Evolutionary conservation across 2,888 invertebrate genomes (phyloP).

Genomic region (Euproctis similis): DNA sequence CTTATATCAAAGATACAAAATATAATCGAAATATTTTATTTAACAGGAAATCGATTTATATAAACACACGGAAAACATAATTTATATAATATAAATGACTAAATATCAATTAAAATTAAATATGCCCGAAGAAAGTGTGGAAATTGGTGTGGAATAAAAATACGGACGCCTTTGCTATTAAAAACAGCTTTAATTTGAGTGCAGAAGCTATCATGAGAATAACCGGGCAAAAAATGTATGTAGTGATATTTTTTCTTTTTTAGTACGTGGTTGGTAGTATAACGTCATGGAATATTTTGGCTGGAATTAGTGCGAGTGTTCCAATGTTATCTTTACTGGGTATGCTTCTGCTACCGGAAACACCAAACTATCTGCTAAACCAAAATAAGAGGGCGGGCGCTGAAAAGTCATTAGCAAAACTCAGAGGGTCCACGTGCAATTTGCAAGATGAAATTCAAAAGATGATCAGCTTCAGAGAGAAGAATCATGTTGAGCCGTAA

Average conservation of each 20-base stretch:
- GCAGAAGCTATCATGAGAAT: too few relatives aligned
- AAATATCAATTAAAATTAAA: too few relatives aligned
- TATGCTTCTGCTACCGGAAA: conserved; percentile 81
- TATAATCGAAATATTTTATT: too few relatives aligned
- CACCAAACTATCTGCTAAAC: conserved; percentile 82
- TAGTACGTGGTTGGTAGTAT: conserved; percentile 78
- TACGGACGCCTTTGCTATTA: too few relatives aligned
- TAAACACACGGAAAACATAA: too few relatives aligned
- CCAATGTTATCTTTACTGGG: conserved; percentile 77
- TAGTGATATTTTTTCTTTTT: conserved; percentile 30
- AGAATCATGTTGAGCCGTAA: conserved; percentile 77
- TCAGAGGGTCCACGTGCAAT: conserved; percentile 78
- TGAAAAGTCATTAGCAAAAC: conserved; percentile 70
- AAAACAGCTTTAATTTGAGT: too few relatives aligned
- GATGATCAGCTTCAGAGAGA: conserved; percentile 76
- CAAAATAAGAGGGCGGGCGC: conserved; percentile 77
- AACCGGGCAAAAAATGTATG: too few relatives aligned
- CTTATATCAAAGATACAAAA: too few relatives aligned
- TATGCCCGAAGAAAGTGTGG: too few relatives aligned
- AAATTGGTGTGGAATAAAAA: too few relatives aligned
- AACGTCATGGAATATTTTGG: conserved; percentile 78
- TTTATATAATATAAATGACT: too few relatives aligned
- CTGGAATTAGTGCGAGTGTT: conserved; percentile 77
- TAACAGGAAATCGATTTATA: too few relatives aligned
- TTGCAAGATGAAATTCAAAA: conserved; percentile 78